A percentile compares a stretch with the other conserved stretches of the same genome.
phyloP scores from a whole-genome alignment of 2,113 vertebrate species.

The Clarias gariepinus region DNA sequence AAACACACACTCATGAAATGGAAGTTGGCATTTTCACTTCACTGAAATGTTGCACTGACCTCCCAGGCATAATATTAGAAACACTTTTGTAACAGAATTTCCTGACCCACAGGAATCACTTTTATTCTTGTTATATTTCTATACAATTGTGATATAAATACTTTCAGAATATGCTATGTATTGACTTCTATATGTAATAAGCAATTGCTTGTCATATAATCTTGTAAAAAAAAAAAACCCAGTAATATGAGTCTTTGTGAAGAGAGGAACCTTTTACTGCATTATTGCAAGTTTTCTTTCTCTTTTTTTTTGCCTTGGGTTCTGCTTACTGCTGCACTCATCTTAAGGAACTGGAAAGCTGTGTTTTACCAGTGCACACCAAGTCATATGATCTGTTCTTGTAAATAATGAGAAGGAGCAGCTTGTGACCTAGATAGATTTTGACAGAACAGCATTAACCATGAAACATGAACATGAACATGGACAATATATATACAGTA shows the following conservation, averaged over 20 bases:
- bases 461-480: no score
- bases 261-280: slow-evolving; percentile 28
- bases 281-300: slow-evolving; percentile 28
- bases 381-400: slow-evolving; percentile 13
- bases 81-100: not conserved
- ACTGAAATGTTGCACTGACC: slow-evolving; percentile 11
- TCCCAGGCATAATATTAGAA: slow-evolving; percentile 2
- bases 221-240: not conserved
- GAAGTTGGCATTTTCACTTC: not conserved
- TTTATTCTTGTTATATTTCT: not conserved
- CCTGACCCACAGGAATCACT: not conserved
- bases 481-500: no score
- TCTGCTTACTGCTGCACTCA: slow-evolving; percentile 19
- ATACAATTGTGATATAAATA: not conserved
- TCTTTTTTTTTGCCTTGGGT: not conserved
- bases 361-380: not conserved
- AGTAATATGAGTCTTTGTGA: not conserved
- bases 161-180: not conserved
- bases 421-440: not conserved
- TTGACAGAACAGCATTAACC: not conserved
- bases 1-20: not conserved
- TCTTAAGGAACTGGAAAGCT: not conserved
- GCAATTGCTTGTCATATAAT: slow-evolving; percentile 19
- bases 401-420: not conserved
- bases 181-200: not conserved